Evolutionary conservation across 1,140 invertebrate species (phyloP), one percentile per base, ranked within the genome.

Genomic region (Zaprionus ghesquierei): DNA sequence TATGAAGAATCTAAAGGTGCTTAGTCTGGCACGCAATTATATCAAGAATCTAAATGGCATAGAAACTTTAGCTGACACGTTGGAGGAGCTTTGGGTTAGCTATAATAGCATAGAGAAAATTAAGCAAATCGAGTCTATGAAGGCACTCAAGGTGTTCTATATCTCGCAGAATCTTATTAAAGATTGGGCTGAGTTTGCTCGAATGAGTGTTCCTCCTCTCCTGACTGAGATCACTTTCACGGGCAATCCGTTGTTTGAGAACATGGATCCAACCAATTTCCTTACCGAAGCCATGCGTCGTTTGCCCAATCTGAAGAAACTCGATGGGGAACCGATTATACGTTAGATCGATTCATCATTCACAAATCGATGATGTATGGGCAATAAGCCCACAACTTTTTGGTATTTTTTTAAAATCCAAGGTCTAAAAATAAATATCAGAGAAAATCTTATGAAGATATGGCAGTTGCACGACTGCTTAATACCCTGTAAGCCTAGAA

Each of bases 51-150:
- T 99, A 51, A 92, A 95, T 31, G 97, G 97, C 23, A 93, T 98
- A 78, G 98, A 98, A 93, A 93, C 94, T 2, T 93, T 98, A 12
- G 95, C 94, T 1, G 98, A 99, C 18, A 97, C 96, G 0, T 92
- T 99, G 35, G 96, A 98, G 89, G 95, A 99, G 91, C 92, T 99
- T 1, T 99, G 98, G 98, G 96, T 98, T 65, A 98, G 97, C 0
- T 99, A 98, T 90, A 99, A 99, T 92, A 93, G 95, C 15, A 97
- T 99, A 73, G 98, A 99, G 90, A 98, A 98, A 93, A 93, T 98
- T 62, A 98, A 98, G 93, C 97, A 97, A 0, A 94, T 98, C 5
- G 95, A 95, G 31, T 94, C 94, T 3, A 93, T 99, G 82, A 97
- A 96, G 82, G 98, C 96, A 77, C 92, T 99, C 0, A 95, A 94